Conservation (phyloP, 2,797 vertebrate species). For the Syngnathus rostellatus region DNA sequence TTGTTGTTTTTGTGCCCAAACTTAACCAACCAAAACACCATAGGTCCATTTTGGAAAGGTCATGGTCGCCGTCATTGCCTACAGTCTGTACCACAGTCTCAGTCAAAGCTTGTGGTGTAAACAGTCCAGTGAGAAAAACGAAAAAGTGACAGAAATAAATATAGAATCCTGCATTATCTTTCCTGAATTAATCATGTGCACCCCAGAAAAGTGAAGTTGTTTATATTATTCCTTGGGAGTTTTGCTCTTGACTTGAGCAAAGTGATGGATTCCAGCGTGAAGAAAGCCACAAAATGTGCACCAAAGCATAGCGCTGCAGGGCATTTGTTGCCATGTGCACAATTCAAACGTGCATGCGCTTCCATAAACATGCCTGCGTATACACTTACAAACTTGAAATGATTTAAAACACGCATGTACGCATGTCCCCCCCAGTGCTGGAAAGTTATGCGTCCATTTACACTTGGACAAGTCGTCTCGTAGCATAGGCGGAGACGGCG, state of each 20-base stretch:
- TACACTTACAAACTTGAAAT: slow-evolving; percentile 14
- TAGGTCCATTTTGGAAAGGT: slow-evolving; percentile 2
- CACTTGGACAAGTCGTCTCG: slow-evolving; percentile 15
- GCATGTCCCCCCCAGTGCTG: neutral
- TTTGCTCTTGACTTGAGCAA: neutral
- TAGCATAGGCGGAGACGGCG: slow-evolving; percentile 10
- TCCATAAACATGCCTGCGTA: slow-evolving; percentile 14
- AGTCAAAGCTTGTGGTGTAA: neutral
- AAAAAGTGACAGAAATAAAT: slow-evolving; percentile 1
- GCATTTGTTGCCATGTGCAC: slow-evolving; percentile 7
- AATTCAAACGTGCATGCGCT: slow-evolving; percentile 11
- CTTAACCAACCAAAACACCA: neutral
- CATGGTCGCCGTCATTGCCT: neutral
- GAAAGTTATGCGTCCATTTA: slow-evolving; percentile 14
- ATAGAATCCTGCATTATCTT: neutral
- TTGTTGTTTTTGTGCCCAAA: slow-evolving; percentile 1
- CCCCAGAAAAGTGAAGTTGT: neutral
- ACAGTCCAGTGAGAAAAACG: slow-evolving; percentile 2
- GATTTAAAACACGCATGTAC: slow-evolving; percentile 13
- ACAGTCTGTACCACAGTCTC: neutral
- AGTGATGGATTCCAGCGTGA: slow-evolving; percentile 10
- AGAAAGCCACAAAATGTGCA: slow-evolving; percentile 15
- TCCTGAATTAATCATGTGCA: slow-evolving; percentile 4
- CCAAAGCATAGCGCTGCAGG: slow-evolving; percentile 16
- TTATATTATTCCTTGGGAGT: neutral